phyloP scores from a whole-genome alignment of 2,113 vertebrate genomes.

The Cygnus atratus region DNA sequence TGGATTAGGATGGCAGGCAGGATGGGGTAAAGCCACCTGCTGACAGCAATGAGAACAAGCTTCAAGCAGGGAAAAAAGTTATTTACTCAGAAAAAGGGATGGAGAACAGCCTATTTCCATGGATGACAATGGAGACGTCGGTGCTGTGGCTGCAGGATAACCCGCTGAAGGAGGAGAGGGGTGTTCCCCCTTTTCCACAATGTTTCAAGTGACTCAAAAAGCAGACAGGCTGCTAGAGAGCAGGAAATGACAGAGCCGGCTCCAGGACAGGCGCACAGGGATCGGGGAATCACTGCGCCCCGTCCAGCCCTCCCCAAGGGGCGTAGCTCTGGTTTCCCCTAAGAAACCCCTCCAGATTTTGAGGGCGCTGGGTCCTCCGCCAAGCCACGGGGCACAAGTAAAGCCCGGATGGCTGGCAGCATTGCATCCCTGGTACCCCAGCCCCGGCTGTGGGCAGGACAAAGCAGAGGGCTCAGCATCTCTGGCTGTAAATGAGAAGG shows the following conservation, averaged over 20 bases:
- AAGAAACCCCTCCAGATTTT: background rate
- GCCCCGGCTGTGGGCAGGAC: background rate
- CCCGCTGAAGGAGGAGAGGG: background rate
- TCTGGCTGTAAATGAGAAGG: background rate
- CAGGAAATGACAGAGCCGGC: conserved; percentile 17
- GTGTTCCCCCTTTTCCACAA: background rate
- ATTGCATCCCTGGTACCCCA: background rate
- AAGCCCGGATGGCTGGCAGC: background rate
- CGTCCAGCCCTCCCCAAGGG: background rate
- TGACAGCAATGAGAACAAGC: background rate
- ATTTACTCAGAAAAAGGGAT: background rate
- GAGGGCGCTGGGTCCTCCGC: fast-evolving
- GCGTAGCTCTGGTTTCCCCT: background rate
- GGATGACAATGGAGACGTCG: background rate
- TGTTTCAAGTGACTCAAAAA: background rate
- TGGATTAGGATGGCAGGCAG: background rate
- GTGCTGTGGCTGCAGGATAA: background rate
- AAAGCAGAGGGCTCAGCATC: background rate
- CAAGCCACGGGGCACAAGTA: background rate
- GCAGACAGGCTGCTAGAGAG: background rate
- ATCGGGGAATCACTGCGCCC: fast-evolving
- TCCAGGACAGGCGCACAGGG: background rate
- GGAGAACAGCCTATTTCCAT: background rate
- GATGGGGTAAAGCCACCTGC: background rate
- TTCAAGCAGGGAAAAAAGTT: background rate